Base-by-base conservation (phyloP, 2,797 vertebrate genomes). In the Sebastes reedi region DNA sequence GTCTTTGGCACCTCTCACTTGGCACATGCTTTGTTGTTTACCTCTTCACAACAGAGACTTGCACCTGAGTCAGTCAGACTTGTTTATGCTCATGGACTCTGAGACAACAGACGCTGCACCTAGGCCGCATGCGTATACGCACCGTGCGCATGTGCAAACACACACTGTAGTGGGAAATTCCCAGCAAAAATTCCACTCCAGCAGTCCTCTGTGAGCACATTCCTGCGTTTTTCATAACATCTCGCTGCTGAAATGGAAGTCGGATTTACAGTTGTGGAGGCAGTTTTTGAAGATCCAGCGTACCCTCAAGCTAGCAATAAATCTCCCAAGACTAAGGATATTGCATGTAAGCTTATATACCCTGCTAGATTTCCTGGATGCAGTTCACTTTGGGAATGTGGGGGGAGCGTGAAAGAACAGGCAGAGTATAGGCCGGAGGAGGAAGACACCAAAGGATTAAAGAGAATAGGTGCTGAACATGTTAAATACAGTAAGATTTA, bases 171-270 rank as follows among this genome's bases (percentile, higher is more conserved):
- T 91, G 94, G 94, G 93, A 94, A 94, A 93, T 95, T 95, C 94
- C 94, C 93, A 89, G 89, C 84, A 90, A 90, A 92, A 93, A 94
- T 93, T 94, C 94, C 91, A 83, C 88, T 86, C 88, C 4, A 89
- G 75, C 87, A 85, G 87, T 88, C 87, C 81, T 82, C 86, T 67
- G 83, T 73, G 89, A 87, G 87, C 83, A 76, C 93, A 95, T 94
- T 95, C 93, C 91, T 91, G 82, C n/a, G 77, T 91, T 89, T 88
- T 90, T 93, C 83, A 90, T 59, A 89, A 91, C 89, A 88, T 92
- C 80, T 85, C 11, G 2, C 86, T 84, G 89, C 90, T 85, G 90
- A 91, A 94, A 91, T 89, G 89, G 89, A 92, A 89, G 86, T 84
- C 55, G 8, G 77, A 88, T 90, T 81, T 83, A 78, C 75, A 55